Conservation (phyloP, 2,113 vertebrate species). For the Myiozetetes cayanensis region DNA sequence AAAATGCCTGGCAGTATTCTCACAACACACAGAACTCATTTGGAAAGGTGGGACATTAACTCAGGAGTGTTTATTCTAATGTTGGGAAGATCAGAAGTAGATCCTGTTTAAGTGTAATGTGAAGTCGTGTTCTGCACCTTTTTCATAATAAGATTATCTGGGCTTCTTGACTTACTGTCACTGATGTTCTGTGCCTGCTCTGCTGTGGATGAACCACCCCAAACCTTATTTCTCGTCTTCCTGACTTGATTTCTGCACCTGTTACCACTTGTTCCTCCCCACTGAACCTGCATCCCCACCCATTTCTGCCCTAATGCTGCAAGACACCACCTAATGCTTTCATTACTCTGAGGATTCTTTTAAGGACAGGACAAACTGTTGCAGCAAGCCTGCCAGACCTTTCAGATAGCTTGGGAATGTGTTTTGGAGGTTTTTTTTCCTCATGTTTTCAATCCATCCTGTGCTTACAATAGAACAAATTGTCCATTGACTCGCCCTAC, state of each 20-base stretch:
- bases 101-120: neutral
- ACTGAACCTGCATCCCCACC: neutral
- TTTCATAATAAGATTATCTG: neutral
- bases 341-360: neutral
- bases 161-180: neutral
- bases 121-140: neutral
- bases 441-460: neutral
- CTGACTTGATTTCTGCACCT: neutral
- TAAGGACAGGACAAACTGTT: neutral
- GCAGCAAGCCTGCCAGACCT: neutral
- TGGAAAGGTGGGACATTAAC: neutral
- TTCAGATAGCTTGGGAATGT: neutral
- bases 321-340: neutral
- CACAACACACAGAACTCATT: neutral
- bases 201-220: neutral
- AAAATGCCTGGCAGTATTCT: neutral
- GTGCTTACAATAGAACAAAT: neutral
- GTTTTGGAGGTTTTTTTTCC: neutral
- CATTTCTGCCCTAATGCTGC: neutral
- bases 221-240: neutral
- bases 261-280: neutral
- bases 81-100: neutral
- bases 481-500: neutral
- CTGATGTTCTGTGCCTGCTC: neutral
- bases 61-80: neutral